These are phyloP conservation scores for Pandemis cinnamomeana DNA, from an alignment of 2,888 invertebrate genomes.

Conservation along the genomic window DNA sequence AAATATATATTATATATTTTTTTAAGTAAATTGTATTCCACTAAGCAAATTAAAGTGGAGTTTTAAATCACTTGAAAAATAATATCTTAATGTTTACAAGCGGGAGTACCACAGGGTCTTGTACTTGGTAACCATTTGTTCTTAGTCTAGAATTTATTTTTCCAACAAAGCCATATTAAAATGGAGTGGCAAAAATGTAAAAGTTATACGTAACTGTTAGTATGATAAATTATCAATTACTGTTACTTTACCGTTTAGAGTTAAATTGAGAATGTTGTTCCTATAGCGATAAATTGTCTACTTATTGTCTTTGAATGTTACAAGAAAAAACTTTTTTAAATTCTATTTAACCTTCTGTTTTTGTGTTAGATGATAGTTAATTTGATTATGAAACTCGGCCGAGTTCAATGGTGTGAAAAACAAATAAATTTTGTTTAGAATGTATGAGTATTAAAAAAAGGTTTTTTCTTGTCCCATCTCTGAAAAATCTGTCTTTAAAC, in stretches of 20 bases:
- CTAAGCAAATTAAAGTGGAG: not conserved
- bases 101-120: slow-evolving; percentile 6
- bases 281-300: slow-evolving; percentile 21
- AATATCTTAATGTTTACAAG: not conserved
- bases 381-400: not conserved
- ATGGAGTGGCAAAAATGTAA: slow-evolving; percentile 42
- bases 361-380: not conserved
- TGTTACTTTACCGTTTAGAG: slow-evolving; percentile 38
- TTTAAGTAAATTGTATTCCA: not conserved
- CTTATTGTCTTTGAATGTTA: not conserved
- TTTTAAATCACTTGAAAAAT: not conserved
- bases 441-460: not conserved
- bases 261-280: slow-evolving; percentile 33
- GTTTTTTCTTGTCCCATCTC: not conserved
- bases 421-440: not conserved
- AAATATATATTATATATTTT: not conserved
- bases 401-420: not conserved
- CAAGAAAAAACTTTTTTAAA: not conserved
- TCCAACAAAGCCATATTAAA: slow-evolving; percentile 47
- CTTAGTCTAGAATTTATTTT: slow-evolving; percentile 13
- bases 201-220: slow-evolving; percentile 57
- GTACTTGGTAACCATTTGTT: not conserved
- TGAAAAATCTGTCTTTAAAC: not conserved
- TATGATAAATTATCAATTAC: slow-evolving; percentile 63
- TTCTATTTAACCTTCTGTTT: not conserved